phyloP scores from a whole-genome alignment of 2,797 vertebrate genomes.

The Dipus sagitta region DNA sequence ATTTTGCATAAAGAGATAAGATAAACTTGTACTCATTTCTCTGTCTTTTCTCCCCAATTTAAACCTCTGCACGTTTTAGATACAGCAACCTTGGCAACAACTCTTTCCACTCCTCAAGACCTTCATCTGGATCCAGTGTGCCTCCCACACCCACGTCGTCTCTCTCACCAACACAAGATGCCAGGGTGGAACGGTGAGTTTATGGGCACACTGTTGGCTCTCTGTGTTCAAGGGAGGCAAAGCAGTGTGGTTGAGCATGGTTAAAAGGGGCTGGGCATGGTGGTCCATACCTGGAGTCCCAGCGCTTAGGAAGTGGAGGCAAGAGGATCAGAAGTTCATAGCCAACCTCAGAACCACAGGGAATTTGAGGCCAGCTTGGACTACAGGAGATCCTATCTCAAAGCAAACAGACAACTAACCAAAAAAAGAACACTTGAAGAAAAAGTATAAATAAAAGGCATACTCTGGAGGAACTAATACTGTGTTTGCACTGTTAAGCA shows the following conservation, averaged over 20 bases:
- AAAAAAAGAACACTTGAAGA: not conserved
- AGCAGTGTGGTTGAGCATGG: not conserved
- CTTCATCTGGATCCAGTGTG: constrained; percentile 86
- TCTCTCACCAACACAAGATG: constrained; percentile 87
- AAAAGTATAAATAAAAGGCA: not conserved
- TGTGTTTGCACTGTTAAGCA: constrained; percentile 8
- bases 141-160: constrained; percentile 87
- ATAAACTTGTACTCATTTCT: constrained; percentile 62
- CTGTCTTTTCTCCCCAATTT: constrained; percentile 41
- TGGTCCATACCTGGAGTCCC: not conserved
- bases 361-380: not conserved
- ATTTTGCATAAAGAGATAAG: too few relatives aligned
- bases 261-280: not conserved
- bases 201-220: too few relatives aligned
- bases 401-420: not conserved
- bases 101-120: constrained; percentile 81
- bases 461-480: not conserved
- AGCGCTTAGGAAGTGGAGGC: not conserved
- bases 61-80: constrained; percentile 83
- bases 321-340: not conserved
- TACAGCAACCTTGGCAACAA: constrained; percentile 88
- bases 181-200: constrained; percentile 92
- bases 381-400: not conserved
- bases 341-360: too few relatives aligned
- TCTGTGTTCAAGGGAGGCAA: not conserved